Evolutionary conservation across 2,888 invertebrate species (phyloP).

Genomic region (Priocnemis perturbator): DNA sequence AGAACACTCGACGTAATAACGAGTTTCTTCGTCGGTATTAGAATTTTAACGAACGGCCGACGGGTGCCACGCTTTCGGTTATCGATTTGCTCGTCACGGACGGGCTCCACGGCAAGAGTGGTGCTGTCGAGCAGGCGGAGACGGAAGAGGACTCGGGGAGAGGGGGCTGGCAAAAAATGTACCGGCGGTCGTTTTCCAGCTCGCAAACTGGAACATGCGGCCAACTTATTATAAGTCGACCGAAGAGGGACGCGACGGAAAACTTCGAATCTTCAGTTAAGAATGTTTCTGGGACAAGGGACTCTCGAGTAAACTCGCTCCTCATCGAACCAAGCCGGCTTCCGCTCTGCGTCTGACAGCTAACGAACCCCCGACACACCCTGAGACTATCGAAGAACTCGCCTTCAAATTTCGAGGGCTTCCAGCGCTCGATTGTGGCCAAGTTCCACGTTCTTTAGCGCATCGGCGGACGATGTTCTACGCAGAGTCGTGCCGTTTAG

Average conservation of each 20-base stretch:
- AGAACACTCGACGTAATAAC: background rate
- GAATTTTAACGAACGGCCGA: slow-evolving; percentile 28
- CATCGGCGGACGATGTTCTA: too few relatives aligned
- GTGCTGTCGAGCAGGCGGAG: too few relatives aligned
- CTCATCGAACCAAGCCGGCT: slow-evolving; percentile 41
- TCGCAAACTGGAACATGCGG: slow-evolving; percentile 54
- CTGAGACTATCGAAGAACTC: slow-evolving; percentile 36
- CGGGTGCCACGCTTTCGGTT: slow-evolving; percentile 9
- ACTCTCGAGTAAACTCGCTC: slow-evolving; percentile 53
- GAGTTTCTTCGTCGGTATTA: background rate
- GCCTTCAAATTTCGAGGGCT: slow-evolving; percentile 18
- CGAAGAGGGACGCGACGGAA: slow-evolving; percentile 46
- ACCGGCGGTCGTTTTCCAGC: slow-evolving; percentile 11
- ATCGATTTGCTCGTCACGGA: too few relatives aligned
- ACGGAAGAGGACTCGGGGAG: background rate
- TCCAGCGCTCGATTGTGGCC: too few relatives aligned
- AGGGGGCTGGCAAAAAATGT: slow-evolving; percentile 1
- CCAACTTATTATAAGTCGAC: slow-evolving; percentile 56
- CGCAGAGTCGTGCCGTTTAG: too few relatives aligned
- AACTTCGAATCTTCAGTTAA: slow-evolving; percentile 49
- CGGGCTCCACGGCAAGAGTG: too few relatives aligned
- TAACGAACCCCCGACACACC: slow-evolving; percentile 47
- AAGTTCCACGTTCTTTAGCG: too few relatives aligned
- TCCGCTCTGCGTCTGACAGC: slow-evolving; percentile 34
- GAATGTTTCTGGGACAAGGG: slow-evolving; percentile 57